A percentile compares a stretch with the other conserved stretches of the same genome.
Evolutionary conservation across 1,140 invertebrate genomes (phyloP).

Genomic region (Periplaneta americana): DNA sequence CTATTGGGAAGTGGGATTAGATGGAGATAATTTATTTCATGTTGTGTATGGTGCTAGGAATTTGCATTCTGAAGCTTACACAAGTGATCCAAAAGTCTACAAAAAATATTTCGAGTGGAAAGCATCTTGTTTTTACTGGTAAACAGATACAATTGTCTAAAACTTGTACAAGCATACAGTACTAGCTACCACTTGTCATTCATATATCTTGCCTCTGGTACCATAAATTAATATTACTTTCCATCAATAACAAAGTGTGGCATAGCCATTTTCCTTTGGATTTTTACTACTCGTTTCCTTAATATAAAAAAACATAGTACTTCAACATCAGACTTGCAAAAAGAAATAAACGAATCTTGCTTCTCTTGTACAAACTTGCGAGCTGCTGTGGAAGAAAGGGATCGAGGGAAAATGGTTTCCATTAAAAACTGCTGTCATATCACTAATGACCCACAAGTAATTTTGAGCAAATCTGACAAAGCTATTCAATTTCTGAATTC

Average conservation of each 20-base stretch:
- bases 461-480: not conserved
- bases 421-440: not conserved
- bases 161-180: constrained; percentile 12
- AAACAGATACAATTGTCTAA: constrained; percentile 14
- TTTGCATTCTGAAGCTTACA: constrained; percentile 1
- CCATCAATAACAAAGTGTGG: not conserved
- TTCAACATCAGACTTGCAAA: not conserved
- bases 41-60: not conserved
- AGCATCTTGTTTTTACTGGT: constrained; percentile 9
- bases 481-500: not conserved
- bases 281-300: not conserved
- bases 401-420: not conserved
- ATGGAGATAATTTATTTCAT: not conserved
- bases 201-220: not conserved
- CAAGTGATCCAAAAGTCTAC: constrained; percentile 3
- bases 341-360: not conserved
- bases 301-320: not conserved
- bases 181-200: constrained; percentile 1
- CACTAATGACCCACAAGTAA: not conserved
- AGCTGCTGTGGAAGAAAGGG: not conserved
- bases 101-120: constrained; percentile 2
- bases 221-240: not conserved
- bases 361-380: not conserved
- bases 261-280: not conserved
- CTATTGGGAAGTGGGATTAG: not conserved